phyloP scores from a whole-genome alignment of 92 coral and sea anemone species.

The Phenganax marumi region DNA sequence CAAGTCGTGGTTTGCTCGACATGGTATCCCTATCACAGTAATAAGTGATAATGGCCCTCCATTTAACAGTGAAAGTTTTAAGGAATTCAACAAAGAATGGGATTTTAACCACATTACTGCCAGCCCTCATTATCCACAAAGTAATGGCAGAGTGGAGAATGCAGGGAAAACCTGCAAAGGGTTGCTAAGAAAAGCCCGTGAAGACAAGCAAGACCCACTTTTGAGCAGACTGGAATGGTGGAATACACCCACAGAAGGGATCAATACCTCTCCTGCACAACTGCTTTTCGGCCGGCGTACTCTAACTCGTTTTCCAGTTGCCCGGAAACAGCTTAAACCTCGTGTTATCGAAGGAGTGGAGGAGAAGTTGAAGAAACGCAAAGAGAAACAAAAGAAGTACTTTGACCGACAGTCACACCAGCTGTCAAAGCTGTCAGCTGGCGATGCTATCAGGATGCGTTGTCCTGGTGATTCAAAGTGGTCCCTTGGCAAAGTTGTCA shows the following conservation, averaged over 20 bases:
- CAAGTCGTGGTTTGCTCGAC: too few species aligned
- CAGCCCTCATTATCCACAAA: too few species aligned
- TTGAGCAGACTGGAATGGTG: constrained; percentile 7
- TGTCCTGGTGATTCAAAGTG: constrained; percentile 19
- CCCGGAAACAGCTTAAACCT: not conserved
- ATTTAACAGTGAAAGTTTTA: too few species aligned
- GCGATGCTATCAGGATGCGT: constrained; percentile 7
- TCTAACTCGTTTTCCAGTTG: not conserved
- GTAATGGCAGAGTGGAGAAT: too few species aligned
- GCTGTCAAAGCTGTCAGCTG: constrained; percentile 1
- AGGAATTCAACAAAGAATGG: too few species aligned
- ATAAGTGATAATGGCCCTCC: too few species aligned
- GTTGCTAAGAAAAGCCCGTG: too few species aligned
- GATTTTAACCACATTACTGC: too few species aligned
- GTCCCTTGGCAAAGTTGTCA: constrained; percentile 12
- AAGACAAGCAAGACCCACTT: constrained; percentile 7
- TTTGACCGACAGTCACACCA: constrained; percentile 16
- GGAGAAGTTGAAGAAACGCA: constrained; percentile 2
- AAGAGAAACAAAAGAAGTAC: not conserved
- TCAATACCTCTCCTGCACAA: not conserved
- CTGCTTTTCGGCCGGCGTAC: not conserved
- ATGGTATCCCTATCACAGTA: too few species aligned
- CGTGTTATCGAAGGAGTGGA: constrained; percentile 6
- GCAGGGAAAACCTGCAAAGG: too few species aligned
- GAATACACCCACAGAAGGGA: not conserved